phyloP scores from a whole-genome alignment of 2,888 invertebrate genomes.

The Buathra laborator region DNA sequence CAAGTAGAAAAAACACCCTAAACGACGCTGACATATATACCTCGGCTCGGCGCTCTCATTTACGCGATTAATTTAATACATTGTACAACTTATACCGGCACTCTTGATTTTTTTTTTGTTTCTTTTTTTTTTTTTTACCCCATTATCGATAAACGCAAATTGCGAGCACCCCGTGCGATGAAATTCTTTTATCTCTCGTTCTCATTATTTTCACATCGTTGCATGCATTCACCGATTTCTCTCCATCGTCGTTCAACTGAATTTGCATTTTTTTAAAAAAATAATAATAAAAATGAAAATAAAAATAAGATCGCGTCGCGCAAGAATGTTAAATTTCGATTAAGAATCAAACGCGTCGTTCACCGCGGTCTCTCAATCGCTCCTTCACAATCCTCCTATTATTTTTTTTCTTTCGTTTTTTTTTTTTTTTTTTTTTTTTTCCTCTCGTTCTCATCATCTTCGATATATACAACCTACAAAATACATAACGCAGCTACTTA shows the following conservation, averaged over 20 bases:
- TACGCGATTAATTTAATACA: conserved; percentile 74
- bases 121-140: conserved; percentile 38
- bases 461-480: conserved; percentile 82
- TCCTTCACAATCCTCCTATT: conserved; percentile 25
- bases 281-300: conserved; percentile 10
- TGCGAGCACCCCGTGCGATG: conserved; percentile 20
- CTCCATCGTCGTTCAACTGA: background rate
- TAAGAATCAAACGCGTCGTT: conserved; percentile 44
- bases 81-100: conserved; percentile 72
- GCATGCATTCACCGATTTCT: background rate
- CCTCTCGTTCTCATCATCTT: conserved; percentile 63
- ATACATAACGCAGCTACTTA: conserved; percentile 81
- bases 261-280: conserved; percentile 5
- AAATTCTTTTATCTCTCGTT: conserved; percentile 9
- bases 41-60: conserved; percentile 67
- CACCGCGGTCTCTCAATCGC: conserved; percentile 30
- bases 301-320: conserved; percentile 17
- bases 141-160: conserved; percentile 26
- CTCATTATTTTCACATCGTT: background rate
- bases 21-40: conserved; percentile 75
- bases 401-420: conserved; percentile 38
- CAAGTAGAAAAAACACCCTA: conserved; percentile 82
- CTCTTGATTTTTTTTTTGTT: conserved; percentile 53
- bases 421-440: conserved; percentile 40
- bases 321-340: conserved; percentile 38